Percentiles rank a stretch among this genome's conserved stretches.
Evolutionary conservation across 2,113 vertebrate species (phyloP).

Genomic region (Muscicapa adusta): DNA sequence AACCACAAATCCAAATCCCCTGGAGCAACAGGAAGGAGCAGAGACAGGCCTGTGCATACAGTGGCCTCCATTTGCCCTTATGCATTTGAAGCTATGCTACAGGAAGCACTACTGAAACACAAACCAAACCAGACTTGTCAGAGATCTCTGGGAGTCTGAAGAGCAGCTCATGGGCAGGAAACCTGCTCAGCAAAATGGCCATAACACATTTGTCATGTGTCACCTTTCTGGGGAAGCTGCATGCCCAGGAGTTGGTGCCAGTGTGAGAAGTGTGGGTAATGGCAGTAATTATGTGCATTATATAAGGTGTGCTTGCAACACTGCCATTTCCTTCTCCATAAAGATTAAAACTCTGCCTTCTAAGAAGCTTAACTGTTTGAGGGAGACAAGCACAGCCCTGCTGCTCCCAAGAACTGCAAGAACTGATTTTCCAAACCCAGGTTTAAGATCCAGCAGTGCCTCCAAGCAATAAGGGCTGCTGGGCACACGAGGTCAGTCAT

Average conservation of each 20-base stretch:
- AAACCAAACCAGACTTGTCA: background rate
- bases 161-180: background rate
- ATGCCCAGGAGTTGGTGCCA: background rate
- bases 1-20: background rate
- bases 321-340: background rate
- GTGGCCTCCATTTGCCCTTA: background rate
- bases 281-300: background rate
- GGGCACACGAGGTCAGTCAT: background rate
- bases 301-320: background rate
- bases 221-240: background rate
- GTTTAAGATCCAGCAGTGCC: background rate
- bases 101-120: background rate
- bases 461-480: background rate
- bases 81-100: background rate
- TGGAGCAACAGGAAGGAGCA: background rate
- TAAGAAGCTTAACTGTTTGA: background rate
- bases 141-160: background rate
- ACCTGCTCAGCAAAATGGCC: background rate
- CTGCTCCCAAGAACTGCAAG: background rate
- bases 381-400: background rate
- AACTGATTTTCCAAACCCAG: background rate
- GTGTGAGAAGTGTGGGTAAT: background rate
- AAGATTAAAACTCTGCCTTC: background rate
- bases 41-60: background rate
- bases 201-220: background rate